Evolutionary conservation across 2,888 invertebrate species (phyloP).

Genomic region (Parnassius mnemosyne): DNA sequence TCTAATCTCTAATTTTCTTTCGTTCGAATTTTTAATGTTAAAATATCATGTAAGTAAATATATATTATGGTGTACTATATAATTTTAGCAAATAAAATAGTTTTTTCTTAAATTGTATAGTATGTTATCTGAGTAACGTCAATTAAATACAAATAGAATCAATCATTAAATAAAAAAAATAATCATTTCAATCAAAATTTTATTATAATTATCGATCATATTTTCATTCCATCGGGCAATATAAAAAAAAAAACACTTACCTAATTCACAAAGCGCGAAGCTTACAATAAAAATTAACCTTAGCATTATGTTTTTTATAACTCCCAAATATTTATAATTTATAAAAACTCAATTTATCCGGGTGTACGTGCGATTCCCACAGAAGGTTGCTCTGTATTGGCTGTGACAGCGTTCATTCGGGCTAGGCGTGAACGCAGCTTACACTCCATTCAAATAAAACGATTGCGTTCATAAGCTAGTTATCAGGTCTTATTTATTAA

Average conservation of each 20-base stretch:
- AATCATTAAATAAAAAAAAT: too few relatives aligned
- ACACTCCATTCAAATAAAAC: slow-evolving; percentile 28
- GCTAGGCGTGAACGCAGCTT: slow-evolving; percentile 38
- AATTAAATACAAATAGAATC: too few relatives aligned
- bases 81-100: too few relatives aligned
- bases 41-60: too few relatives aligned
- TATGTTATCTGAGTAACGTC: too few relatives aligned
- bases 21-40: too few relatives aligned
- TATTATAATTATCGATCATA: too few relatives aligned
- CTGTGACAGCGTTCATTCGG: slow-evolving; percentile 47
- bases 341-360: slow-evolving; percentile 38
- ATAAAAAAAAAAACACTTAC: slow-evolving; percentile 50
- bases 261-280: slow-evolving; percentile 55
- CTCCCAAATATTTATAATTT: slow-evolving; percentile 31
- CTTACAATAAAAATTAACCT: slow-evolving; percentile 54
- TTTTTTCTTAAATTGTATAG: too few relatives aligned
- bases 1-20: too few relatives aligned
- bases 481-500: slow-evolving; percentile 16
- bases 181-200: too few relatives aligned
- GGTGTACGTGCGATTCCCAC: slow-evolving; percentile 64
- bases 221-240: too few relatives aligned
- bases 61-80: too few relatives aligned
- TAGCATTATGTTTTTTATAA: slow-evolving; percentile 47
- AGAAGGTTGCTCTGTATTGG: slow-evolving; percentile 70
- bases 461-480: slow-evolving; percentile 25